Percentiles rank a stretch among this genome's conserved stretches.
Conservation (phyloP, 2,888 invertebrate genomes). For the Diogma glabrata region DNA sequence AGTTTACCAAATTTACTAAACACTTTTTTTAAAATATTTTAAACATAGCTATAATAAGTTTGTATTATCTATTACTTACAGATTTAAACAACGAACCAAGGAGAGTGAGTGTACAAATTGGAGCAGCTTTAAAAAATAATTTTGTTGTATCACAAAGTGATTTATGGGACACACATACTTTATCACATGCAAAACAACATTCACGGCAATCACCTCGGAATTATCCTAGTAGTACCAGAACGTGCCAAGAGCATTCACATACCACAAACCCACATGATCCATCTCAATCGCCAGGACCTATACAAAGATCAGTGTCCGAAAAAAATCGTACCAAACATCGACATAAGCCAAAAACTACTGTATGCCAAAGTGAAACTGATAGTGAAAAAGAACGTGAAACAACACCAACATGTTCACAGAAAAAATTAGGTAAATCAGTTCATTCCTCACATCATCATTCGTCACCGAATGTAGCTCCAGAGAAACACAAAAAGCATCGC, state of each 20-base stretch:
- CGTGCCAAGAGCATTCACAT: slow-evolving; percentile 31
- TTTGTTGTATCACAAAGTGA: slow-evolving; percentile 55
- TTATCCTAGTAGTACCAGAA: slow-evolving; percentile 31
- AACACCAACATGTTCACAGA: slow-evolving; percentile 20
- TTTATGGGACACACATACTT: slow-evolving; percentile 53
- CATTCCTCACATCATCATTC: slow-evolving; percentile 47
- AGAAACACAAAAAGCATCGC: slow-evolving; percentile 30
- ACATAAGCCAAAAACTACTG: slow-evolving; percentile 39
- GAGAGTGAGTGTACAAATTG: slow-evolving; percentile 31
- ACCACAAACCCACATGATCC: slow-evolving; percentile 9
- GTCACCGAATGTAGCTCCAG: slow-evolving; percentile 48
- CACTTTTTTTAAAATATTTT: neutral
- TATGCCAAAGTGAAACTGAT: slow-evolving; percentile 42
- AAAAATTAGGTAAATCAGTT: slow-evolving; percentile 28
- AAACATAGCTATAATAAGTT: neutral
- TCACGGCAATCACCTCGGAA: slow-evolving; percentile 36
- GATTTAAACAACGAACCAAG: slow-evolving; percentile 24
- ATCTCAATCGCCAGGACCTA: slow-evolving; percentile 33
- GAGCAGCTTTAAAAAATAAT: slow-evolving; percentile 36
- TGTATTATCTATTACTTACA: too few relatives aligned
- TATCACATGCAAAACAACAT: slow-evolving; percentile 40
- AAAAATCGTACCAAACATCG: slow-evolving; percentile 45
- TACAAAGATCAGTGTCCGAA: slow-evolving; percentile 52
- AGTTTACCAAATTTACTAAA: too few relatives aligned
- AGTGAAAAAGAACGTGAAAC: slow-evolving; percentile 35